These are phyloP conservation scores for Panulirus ornatus DNA, from an alignment of 1,140 invertebrate genomes.

Conservation along the genomic window DNA sequence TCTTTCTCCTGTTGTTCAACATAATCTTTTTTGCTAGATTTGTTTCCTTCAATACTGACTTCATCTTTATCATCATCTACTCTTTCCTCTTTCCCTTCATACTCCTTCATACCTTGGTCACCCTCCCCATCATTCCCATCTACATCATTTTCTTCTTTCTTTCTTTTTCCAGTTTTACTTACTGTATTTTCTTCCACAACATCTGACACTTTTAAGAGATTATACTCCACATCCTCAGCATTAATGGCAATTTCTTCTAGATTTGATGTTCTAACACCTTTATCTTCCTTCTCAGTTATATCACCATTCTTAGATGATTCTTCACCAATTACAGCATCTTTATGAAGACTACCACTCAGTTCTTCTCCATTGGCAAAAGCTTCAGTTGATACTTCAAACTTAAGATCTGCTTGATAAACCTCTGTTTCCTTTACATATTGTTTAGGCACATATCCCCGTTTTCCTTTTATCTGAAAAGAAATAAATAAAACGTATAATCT, in stretches of 20 bases:
- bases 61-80: not conserved
- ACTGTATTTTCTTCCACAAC: not conserved
- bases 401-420: conserved; percentile 34
- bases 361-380: not conserved
- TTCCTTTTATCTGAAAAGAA: conserved; percentile 62
- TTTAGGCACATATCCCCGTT: conserved; percentile 58
- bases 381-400: conserved; percentile 61
- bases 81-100: not conserved
- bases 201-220: not conserved
- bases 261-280: not conserved
- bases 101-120: not conserved
- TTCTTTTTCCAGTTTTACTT: not conserved
- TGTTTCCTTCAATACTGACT: not conserved
- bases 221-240: conserved; percentile 62
- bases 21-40: not conserved
- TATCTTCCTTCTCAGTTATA: not conserved
- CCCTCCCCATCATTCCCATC: not conserved
- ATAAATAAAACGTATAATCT: not conserved
- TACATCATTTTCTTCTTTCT: not conserved
- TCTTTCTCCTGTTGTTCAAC: not conserved
- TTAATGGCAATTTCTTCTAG: conserved; percentile 41
- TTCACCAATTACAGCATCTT: not conserved
- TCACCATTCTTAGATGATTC: not conserved
- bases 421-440: conserved; percentile 37
- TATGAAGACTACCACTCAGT: not conserved